Percentiles rank a stretch among this genome's conserved stretches.
Conservation (phyloP, 2,888 invertebrate species). For the Eubasilissa splendida region DNA sequence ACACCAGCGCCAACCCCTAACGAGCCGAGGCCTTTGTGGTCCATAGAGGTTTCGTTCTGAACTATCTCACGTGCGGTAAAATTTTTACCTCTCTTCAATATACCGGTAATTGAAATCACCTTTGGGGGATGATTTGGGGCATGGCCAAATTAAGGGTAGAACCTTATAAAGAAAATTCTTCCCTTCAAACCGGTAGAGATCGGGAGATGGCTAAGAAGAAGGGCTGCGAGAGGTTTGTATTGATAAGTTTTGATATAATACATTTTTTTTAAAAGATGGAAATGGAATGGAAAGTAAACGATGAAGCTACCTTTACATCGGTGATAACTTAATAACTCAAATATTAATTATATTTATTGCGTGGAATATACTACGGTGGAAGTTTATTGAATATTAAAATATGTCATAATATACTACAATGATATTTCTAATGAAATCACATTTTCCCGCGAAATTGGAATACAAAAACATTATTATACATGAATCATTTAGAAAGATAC, state of each 20-base stretch:
- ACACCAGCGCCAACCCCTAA: constrained; percentile 4
- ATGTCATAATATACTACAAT: no score
- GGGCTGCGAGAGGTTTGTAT: background rate
- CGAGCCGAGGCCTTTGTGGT: constrained; percentile 17
- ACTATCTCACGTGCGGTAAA: constrained; percentile 12
- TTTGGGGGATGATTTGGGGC: constrained; percentile 35
- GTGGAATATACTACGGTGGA: no score
- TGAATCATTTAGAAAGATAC: no score
- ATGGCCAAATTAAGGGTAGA: constrained; percentile 30
- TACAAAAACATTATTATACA: no score
- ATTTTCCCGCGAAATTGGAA: no score
- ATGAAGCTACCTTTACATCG: background rate
- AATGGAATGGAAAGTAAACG: background rate
- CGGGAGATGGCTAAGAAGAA: background rate
- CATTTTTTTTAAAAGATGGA: background rate
- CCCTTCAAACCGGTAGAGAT: background rate
- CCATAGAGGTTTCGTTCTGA: background rate
- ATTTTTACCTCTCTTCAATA: constrained; percentile 33
- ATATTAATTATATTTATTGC: no score
- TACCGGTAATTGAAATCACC: constrained; percentile 36
- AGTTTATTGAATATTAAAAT: no score
- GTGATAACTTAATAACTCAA: no score
- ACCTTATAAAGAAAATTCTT: constrained; percentile 26
- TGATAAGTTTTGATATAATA: background rate
- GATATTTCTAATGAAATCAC: no score